Percentiles rank a stretch among this genome's conserved stretches.
Evolutionary conservation across 2,113 vertebrate genomes (phyloP).

Genomic region (Coreoperca whiteheadi): DNA sequence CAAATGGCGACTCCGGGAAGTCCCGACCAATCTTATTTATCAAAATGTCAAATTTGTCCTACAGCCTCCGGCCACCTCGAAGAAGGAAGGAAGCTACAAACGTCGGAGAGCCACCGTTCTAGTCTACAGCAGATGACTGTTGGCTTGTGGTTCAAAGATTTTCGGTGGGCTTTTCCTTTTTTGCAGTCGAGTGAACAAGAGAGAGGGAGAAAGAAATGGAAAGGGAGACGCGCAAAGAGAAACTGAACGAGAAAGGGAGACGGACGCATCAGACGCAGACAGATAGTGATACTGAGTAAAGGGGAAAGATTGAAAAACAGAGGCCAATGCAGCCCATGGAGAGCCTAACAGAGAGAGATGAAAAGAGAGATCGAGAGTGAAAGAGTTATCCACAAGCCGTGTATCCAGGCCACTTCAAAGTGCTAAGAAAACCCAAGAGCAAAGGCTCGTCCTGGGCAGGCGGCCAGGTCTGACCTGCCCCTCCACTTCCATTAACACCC

Average conservation of each 20-base stretch:
- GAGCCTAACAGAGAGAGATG: slow-evolving; percentile 19
- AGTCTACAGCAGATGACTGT: neutral
- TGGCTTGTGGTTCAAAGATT: slow-evolving; percentile 5
- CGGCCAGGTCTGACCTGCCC: slow-evolving; percentile 49
- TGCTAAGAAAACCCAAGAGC: slow-evolving; percentile 44
- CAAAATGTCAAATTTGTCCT: no score
- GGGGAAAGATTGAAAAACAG: slow-evolving; percentile 21
- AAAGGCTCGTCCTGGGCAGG: slow-evolving; percentile 40
- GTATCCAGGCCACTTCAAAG: slow-evolving; percentile 50
- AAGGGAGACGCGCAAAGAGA: neutral
- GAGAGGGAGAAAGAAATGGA: neutral
- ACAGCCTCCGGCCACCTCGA: neutral
- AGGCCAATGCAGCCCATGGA: slow-evolving; percentile 22
- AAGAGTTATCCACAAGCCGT: slow-evolving; percentile 19
- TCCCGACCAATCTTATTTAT: no score
- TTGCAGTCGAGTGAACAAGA: neutral
- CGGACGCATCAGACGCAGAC: neutral
- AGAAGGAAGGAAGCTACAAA: neutral
- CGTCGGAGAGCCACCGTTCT: neutral
- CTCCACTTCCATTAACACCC: slow-evolving; percentile 53
- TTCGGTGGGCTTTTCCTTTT: slow-evolving; percentile 8
- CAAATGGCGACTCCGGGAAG: no score
- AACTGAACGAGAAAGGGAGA: neutral
- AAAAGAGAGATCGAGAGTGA: slow-evolving; percentile 36
- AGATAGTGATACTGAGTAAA: slow-evolving; percentile 29